Conservation (phyloP, 2,797 vertebrate species). For the Falco biarmicus region DNA sequence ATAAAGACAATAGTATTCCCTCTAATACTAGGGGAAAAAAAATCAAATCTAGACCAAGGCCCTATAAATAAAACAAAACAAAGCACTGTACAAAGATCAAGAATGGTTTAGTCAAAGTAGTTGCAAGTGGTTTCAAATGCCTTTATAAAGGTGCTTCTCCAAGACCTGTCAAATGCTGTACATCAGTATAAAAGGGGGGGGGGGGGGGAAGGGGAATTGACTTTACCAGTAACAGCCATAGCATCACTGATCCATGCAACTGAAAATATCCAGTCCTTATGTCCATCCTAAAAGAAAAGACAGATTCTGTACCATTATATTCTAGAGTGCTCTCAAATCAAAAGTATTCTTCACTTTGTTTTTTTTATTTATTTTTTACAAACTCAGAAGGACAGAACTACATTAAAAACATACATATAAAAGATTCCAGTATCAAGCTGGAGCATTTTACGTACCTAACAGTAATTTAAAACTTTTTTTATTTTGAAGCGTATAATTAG, state of each 20-base stretch:
- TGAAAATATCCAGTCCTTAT: conserved; percentile 99
- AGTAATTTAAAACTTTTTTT: background rate
- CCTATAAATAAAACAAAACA: background rate
- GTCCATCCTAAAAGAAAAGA: conserved; percentile 85
- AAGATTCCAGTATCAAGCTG: background rate
- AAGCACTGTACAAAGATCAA: background rate
- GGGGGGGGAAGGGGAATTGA: too few species aligned
- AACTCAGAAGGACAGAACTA: background rate
- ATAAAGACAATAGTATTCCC: background rate
- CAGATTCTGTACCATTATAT: background rate
- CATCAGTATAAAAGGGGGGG: background rate
- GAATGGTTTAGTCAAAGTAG: background rate
- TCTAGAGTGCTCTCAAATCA: background rate
- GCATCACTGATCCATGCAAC: conserved; percentile 98
- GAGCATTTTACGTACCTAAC: background rate
- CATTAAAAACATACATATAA: background rate
- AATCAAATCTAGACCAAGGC: background rate
- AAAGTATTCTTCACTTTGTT: background rate
- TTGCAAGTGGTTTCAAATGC: background rate
- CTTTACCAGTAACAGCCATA: conserved; percentile 96
- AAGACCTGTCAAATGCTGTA: background rate
- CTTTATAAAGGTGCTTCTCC: background rate
- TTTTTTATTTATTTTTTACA: background rate
- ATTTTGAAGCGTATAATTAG: background rate
- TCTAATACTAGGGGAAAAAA: background rate